Base-by-base conservation (phyloP, 2,113 vertebrate species). In the Albula goreensis region DNA sequence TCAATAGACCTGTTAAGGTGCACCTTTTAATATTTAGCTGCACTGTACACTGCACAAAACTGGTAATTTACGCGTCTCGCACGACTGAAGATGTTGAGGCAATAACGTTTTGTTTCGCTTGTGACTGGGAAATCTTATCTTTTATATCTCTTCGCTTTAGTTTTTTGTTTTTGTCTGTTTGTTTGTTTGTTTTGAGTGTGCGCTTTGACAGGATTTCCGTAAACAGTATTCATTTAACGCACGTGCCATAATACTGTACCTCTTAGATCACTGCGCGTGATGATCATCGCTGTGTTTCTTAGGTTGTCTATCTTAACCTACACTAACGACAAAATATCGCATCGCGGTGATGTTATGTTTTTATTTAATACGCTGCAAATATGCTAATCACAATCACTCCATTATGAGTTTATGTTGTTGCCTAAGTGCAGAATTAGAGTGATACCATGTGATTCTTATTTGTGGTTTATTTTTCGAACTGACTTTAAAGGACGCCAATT, bases 201-300 rank as follows among this genome's bases (percentile, higher is more conserved):
- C 83, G n/a, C 22, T 84, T 78, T 79, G 83, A 79, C 84, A 53
- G 74, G 84, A 79, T 66, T 85, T 79, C 84, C 41, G 84, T 80
- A 85, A 78, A 85, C 83, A 85, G 7, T 22, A 31, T n/a, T 56
- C 19, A 3, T 74, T 74, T 66, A 78, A 78, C 74, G 78, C 84
- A 85, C 84, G 84, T 85, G 84, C 78, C 31, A 78, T 52, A 53
- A 41, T 25, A 25, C 80, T 41, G 31, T 41, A 41, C 31, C 9
- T 11, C 74, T 74, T 22, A 25, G n/a, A 74, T 7, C 70, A 31
- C 8, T 2, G n/a, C 25, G 70, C 70, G 22, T n/a, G 10, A n/a
- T 31, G 1, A 31, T 22, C n/a, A 15, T 11, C 2, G 70, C 22
- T 70, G 6, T 31, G 10, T 74, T 74, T 74, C 70, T 74, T 74